These are phyloP conservation scores for Drosophila quinaria DNA, from an alignment of 2,888 invertebrate genomes.

Conservation along the genomic window DNA sequence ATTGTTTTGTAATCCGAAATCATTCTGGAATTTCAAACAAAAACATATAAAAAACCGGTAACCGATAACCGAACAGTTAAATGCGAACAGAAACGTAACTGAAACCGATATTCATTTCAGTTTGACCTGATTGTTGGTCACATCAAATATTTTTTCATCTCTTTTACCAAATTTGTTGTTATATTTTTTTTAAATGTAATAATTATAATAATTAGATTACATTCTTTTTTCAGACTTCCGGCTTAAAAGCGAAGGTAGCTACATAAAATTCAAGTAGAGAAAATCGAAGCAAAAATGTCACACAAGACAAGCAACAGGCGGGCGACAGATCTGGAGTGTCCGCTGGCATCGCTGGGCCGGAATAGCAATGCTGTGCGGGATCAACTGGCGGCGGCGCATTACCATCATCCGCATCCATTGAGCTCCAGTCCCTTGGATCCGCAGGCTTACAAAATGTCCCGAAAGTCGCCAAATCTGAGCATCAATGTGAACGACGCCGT, in stretches of 20 bases:
- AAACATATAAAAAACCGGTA: too few species aligned
- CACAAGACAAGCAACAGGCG: slow-evolving; percentile 83
- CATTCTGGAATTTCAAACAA: too few species aligned
- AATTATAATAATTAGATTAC: not conserved
- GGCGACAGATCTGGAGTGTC: slow-evolving; percentile 86
- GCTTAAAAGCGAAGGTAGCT: slow-evolving; percentile 22
- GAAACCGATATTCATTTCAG: too few species aligned
- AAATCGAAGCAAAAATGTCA: slow-evolving; percentile 76
- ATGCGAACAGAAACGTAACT: too few species aligned
- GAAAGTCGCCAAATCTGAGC: slow-evolving; percentile 85
- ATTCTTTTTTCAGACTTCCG: slow-evolving; percentile 40
- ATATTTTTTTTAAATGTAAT: too few species aligned
- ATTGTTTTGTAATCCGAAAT: too few species aligned
- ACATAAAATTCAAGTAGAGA: slow-evolving; percentile 10
- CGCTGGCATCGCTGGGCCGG: slow-evolving; percentile 88
- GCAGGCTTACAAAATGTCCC: slow-evolving; percentile 86
- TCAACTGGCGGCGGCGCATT: slow-evolving; percentile 77
- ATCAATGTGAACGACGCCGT: slow-evolving; percentile 83
- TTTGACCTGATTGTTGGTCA: too few species aligned
- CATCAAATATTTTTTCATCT: too few species aligned
- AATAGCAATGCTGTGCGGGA: slow-evolving; percentile 84
- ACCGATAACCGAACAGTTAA: too few species aligned
- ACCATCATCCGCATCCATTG: slow-evolving; percentile 85
- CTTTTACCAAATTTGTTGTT: too few species aligned
- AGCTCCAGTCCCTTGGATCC: slow-evolving; percentile 86